Conservation (phyloP, 2,797 vertebrate genomes). For the Channa striata region DNA sequence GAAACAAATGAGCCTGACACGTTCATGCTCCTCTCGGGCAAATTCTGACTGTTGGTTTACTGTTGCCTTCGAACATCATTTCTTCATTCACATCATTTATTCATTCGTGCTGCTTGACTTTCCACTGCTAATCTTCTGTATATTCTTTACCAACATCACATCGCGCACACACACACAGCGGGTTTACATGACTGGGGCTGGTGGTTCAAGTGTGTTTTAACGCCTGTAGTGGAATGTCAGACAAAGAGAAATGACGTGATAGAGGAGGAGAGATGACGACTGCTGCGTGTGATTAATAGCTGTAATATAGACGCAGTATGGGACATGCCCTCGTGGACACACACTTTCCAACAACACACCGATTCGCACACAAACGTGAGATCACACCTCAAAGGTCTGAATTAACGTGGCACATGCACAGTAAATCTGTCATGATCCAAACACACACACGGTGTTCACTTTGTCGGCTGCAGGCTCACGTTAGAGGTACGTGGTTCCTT, state of each 20-base stretch:
- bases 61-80: no score
- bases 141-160: no score
- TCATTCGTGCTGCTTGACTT: no score
- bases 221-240: slow-evolving; percentile 13
- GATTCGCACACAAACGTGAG: neutral
- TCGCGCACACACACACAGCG: neutral
- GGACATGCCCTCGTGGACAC: slow-evolving; percentile 1
- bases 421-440: neutral
- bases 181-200: neutral
- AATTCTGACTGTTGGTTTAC: no score
- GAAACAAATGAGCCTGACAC: no score
- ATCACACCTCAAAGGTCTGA: slow-evolving; percentile 1
- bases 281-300: slow-evolving; percentile 38
- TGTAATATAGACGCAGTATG: slow-evolving; percentile 47
- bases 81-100: no score
- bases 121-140: no score
- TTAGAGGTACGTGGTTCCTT: neutral
- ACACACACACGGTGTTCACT: neutral
- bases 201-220: neutral
- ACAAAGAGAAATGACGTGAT: neutral
- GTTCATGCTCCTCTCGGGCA: no score
- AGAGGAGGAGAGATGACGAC: neutral
- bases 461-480: neutral
- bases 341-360: neutral
- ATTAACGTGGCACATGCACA: neutral